Evolutionary conservation across 2,888 invertebrate species (phyloP).

Genomic region (Seira ritae): DNA sequence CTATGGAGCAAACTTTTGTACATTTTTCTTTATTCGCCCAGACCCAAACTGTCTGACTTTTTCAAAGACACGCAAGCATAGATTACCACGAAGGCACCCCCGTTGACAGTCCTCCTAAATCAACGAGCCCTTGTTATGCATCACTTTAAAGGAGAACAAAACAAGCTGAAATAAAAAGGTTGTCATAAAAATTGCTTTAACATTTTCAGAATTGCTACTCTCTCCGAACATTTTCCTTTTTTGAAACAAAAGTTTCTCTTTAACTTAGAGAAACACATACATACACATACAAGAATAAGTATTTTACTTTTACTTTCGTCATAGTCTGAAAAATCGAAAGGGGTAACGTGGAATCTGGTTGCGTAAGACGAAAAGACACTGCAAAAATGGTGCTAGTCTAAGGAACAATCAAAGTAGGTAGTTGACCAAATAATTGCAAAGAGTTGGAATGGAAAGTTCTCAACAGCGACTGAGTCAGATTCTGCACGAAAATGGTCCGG

Average conservation of each 20-base stretch:
- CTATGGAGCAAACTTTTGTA: too few species aligned
- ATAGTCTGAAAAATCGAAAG: background rate
- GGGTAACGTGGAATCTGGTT: background rate
- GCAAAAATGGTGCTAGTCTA: too few species aligned
- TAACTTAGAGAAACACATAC: background rate
- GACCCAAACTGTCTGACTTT: too few species aligned
- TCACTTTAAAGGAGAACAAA: constrained; percentile 5
- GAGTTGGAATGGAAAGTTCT: background rate
- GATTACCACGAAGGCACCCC: constrained; percentile 16
- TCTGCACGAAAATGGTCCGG: too few species aligned
- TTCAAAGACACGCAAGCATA: too few species aligned
- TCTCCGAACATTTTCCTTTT: too few species aligned
- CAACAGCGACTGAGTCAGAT: background rate
- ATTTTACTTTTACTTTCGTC: background rate
- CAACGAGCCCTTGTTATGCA: background rate
- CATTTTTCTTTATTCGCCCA: too few species aligned
- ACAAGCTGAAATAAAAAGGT: constrained; percentile 9
- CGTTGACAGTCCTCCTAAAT: constrained; percentile 12
- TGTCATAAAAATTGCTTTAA: constrained; percentile 21
- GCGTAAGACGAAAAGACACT: too few species aligned
- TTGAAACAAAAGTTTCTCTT: background rate
- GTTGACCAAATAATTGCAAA: background rate
- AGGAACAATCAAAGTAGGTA: too few species aligned
- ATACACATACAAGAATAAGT: background rate
- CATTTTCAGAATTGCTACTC: too few species aligned